These are phyloP conservation scores for Pseudolaguvia tuberculata DNA, from an alignment of 2,113 vertebrate genomes.

Conservation along the genomic window DNA sequence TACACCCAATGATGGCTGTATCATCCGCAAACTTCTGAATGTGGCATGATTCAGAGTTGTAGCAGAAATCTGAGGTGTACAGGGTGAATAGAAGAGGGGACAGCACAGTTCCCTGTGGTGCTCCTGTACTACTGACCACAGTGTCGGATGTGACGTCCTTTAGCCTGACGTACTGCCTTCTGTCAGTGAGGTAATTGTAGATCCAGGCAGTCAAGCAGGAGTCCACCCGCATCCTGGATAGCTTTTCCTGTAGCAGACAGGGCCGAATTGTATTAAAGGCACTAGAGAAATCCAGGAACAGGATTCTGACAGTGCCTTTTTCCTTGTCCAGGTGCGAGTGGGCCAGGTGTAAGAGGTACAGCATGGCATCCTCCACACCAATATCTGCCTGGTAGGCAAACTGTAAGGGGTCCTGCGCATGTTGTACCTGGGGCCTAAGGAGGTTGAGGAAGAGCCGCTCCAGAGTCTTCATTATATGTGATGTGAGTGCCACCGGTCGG, in stretches of 20 bases:
- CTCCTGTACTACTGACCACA: too few relatives aligned
- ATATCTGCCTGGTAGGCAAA: constrained; percentile 30
- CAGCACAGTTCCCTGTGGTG: constrained; percentile 14
- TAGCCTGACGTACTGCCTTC: too few relatives aligned
- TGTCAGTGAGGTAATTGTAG: too few relatives aligned
- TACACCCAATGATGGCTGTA: not conserved
- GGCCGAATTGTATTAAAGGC: too few relatives aligned
- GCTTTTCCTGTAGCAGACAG: too few relatives aligned
- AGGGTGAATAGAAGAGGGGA: constrained; percentile 21
- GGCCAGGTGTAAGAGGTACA: not conserved
- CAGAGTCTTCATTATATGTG: constrained; percentile 31
- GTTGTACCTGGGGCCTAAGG: constrained; percentile 4
- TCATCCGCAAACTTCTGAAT: constrained; percentile 1
- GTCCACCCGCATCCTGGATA: too few relatives aligned
- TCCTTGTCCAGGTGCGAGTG: not conserved
- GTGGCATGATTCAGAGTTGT: not conserved
- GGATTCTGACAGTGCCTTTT: constrained; percentile 13
- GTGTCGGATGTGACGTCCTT: too few relatives aligned
- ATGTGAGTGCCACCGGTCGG: constrained; percentile 3
- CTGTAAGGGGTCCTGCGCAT: not conserved
- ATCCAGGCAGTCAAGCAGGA: too few relatives aligned
- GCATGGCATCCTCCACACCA: constrained; percentile 19
- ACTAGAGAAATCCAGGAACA: too few relatives aligned
- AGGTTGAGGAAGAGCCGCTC: constrained; percentile 27
- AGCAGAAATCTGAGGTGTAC: not conserved